Evolutionary conservation across 2,797 vertebrate species (phyloP), one percentile per base, ranked within the genome.

Genomic region (Coluber constrictor): DNA sequence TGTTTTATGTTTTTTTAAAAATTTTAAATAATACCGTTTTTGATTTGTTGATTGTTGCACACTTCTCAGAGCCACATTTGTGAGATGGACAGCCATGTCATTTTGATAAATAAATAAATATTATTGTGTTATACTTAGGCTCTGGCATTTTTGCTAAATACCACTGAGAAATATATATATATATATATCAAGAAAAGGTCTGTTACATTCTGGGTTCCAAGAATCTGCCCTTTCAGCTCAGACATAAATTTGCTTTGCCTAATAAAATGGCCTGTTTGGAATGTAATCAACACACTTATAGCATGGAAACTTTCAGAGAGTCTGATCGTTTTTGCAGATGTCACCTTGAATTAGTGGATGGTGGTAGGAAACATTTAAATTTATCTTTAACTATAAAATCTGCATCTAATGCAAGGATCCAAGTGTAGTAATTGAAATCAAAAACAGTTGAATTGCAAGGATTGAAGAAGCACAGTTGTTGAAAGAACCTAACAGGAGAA

Each of bases 261-360:
- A 93, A 93, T 94, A 91, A 93, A 83, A 87, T 90, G 89, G 55
- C 25, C 37, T 74, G 13, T 57, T 90, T 94, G 86, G 32, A 94
- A 91, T 88, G 5, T 89, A 55, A 74, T 12, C 43, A 87, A 18
- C 66, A 37, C 83, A 1, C 59, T 93, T 92, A 94, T 55, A 93
- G 55, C 11, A 61, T 91, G 87, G 0, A 91, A 1, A 51, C 88
- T 94, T 94, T 79, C 10, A 90, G 88, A 74, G 0, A 43, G n/a
- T 87, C 47, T 51, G 93, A 87, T 9, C 86, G 91, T 88, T n/a
- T 13, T 15, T 92, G 70, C 92, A 92, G 88, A 86, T 0, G 70
- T 92, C 93, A 94, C 70, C 91, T 92, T 89, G 89, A 54, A 70
- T 90, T 87, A 32, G 43, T 18, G 11, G 27, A 66, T 43, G 13